phyloP scores from a whole-genome alignment of 2,113 vertebrate genomes.

The Mobula birostris region DNA sequence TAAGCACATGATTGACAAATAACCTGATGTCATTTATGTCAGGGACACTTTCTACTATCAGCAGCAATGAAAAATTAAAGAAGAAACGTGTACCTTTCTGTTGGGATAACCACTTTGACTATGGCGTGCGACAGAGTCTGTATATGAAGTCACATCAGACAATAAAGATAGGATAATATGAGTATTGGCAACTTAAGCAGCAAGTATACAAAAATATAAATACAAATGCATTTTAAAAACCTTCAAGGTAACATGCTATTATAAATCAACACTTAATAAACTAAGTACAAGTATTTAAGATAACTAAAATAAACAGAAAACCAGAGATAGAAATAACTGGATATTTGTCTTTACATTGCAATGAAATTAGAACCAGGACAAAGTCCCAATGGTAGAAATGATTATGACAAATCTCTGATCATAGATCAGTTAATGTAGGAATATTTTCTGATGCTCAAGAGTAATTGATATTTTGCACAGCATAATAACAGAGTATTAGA shows the following conservation, averaged over 20 bases:
- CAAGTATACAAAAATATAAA: constrained; percentile 81
- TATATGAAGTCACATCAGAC: constrained; percentile 99
- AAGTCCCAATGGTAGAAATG: not conserved
- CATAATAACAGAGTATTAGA: not conserved
- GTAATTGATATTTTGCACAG: not conserved
- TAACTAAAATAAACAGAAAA: constrained; percentile 22
- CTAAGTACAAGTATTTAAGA: constrained; percentile 10
- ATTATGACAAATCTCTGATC: not conserved
- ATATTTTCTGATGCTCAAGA: not conserved
- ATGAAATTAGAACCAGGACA: constrained; percentile 32
- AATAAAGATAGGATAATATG: constrained; percentile 99
- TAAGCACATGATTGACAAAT: constrained; percentile 56
- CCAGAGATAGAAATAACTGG: constrained; percentile 34
- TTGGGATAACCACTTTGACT: constrained; percentile 99
- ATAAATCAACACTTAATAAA: not conserved
- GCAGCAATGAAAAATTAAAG: constrained; percentile 98
- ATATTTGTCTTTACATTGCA: constrained; percentile 32
- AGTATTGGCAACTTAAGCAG: constrained; percentile 99
- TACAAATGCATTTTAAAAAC: constrained; percentile 89
- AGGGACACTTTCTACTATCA: constrained; percentile 92
- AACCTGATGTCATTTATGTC: constrained; percentile 49
- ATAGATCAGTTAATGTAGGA: not conserved
- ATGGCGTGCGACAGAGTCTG: constrained; percentile 99
- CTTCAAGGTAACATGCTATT: constrained; percentile 33
- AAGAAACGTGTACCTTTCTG: constrained; percentile 99